These are phyloP conservation scores for Hirtodrosophila duncani DNA, from an alignment of 2,888 invertebrate genomes.

Conservation along the genomic window DNA sequence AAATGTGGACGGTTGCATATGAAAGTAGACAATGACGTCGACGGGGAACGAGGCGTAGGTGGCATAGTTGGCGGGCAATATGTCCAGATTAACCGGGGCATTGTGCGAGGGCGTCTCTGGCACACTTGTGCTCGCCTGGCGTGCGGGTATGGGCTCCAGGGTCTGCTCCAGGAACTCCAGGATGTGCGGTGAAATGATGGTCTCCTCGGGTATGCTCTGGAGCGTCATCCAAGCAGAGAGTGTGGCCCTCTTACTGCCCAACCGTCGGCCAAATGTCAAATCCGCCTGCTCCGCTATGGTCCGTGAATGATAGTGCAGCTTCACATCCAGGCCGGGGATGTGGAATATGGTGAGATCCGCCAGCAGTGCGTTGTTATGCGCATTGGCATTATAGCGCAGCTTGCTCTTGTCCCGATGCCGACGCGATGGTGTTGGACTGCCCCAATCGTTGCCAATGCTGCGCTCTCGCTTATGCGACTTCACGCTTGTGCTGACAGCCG, in stretches of 20 bases:
- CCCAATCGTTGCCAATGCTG: slow-evolving; percentile 79
- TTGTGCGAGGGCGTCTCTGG: slow-evolving; percentile 74
- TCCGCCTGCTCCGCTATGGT: slow-evolving; percentile 81
- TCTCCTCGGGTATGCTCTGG: slow-evolving; percentile 98
- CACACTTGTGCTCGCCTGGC: slow-evolving; percentile 76
- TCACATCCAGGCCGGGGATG: slow-evolving; percentile 93
- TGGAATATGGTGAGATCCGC: slow-evolving; percentile 92
- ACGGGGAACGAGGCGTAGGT: slow-evolving; percentile 97
- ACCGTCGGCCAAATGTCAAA: slow-evolving; percentile 77
- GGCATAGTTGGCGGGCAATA: slow-evolving; percentile 86
- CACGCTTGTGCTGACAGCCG: slow-evolving; percentile 31
- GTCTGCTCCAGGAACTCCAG: slow-evolving; percentile 98
- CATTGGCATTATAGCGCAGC: slow-evolving; percentile 76
- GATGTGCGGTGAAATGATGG: slow-evolving; percentile 97
- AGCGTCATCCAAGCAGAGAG: slow-evolving; percentile 97
- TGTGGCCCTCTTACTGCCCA: slow-evolving; percentile 90
- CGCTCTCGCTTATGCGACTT: slow-evolving; percentile 77
- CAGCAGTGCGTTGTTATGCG: slow-evolving; percentile 79
- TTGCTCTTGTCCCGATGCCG: slow-evolving; percentile 78
- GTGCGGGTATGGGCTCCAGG: slow-evolving; percentile 93
- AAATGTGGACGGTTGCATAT: slow-evolving; percentile 98
- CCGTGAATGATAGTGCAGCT: slow-evolving; percentile 90
- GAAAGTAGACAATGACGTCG: slow-evolving; percentile 98
- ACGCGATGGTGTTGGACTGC: slow-evolving; percentile 79
- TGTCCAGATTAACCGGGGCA: slow-evolving; percentile 79